These are phyloP conservation scores for Archaeoteleia sp. DNA, from an alignment of 2,888 invertebrate genomes.

Conservation along the genomic window DNA sequence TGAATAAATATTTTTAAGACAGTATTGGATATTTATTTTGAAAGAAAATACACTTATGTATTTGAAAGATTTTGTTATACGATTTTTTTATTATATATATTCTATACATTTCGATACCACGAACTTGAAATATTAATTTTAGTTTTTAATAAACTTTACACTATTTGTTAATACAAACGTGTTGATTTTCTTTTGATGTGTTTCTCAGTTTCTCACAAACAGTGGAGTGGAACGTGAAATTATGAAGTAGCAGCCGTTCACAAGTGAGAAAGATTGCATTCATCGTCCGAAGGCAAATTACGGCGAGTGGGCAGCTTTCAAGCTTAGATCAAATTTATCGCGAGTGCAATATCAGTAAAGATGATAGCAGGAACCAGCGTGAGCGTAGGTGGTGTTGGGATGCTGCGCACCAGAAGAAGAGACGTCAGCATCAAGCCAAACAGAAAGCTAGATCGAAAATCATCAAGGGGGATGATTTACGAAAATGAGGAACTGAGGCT, in stretches of 20 bases:
- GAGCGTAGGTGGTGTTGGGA: slow-evolving; percentile 74
- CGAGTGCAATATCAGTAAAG: slow-evolving; percentile 23
- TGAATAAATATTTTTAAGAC: too few relatives aligned
- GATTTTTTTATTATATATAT: too few relatives aligned
- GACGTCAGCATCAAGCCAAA: slow-evolving; percentile 94
- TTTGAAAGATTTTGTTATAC: too few relatives aligned
- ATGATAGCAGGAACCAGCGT: slow-evolving; percentile 70
- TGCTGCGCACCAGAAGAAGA: slow-evolving; percentile 90
- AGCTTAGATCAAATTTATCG: slow-evolving; percentile 36
- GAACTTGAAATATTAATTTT: too few relatives aligned
- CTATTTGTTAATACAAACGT: too few relatives aligned
- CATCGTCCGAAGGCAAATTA: slow-evolving; percentile 22
- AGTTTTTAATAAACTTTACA: too few relatives aligned
- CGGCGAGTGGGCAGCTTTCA: slow-evolving; percentile 39
- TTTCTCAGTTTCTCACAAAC: neutral
- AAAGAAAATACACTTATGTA: too few relatives aligned
- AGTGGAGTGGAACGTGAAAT: slow-evolving; percentile 20
- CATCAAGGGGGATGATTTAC: slow-evolving; percentile 94
- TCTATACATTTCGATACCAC: too few relatives aligned
- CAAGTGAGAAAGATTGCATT: too few relatives aligned
- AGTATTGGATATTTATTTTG: too few relatives aligned
- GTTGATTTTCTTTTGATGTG: too few relatives aligned
- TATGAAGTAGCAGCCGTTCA: slow-evolving; percentile 24
- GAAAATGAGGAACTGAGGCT: slow-evolving; percentile 94
- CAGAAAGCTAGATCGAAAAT: slow-evolving; percentile 91